These are phyloP conservation scores for Actinostola sp. DNA, from an alignment of 92 coral and sea anemone genomes.

Conservation along the genomic window DNA sequence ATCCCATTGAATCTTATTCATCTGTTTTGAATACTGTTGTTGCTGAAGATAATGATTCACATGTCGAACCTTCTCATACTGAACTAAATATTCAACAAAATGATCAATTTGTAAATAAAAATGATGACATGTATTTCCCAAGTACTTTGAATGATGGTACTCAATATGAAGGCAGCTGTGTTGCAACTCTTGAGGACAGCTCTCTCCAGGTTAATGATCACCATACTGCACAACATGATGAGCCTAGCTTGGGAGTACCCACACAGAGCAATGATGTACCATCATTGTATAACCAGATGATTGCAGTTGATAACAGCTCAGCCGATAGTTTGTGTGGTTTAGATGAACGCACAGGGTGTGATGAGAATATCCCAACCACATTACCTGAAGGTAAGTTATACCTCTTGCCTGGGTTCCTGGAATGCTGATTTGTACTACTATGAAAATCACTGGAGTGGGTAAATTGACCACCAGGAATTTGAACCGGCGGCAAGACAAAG, in stretches of 20 bases:
- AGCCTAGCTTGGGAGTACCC: neutral
- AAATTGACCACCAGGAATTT: too few relatives aligned
- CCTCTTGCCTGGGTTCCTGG: neutral
- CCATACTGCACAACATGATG: neutral
- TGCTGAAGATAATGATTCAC: neutral
- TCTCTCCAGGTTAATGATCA: neutral
- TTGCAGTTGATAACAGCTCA: conserved; percentile 17
- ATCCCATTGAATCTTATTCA: too few relatives aligned
- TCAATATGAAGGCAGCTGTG: too few relatives aligned
- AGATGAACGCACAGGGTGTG: neutral
- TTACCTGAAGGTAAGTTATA: conserved; percentile 9
- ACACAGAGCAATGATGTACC: neutral
- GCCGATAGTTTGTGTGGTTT: conserved; percentile 42
- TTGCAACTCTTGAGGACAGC: neutral
- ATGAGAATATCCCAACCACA: neutral
- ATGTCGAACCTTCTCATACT: neutral
- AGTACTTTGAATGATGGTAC: too few relatives aligned
- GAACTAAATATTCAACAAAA: neutral
- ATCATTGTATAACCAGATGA: neutral
- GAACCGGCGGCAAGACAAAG: too few relatives aligned
- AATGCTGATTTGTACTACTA: too few relatives aligned
- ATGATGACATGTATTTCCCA: too few relatives aligned
- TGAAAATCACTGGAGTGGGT: too few relatives aligned
- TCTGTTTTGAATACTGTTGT: neutral
- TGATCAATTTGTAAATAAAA: neutral